Percentiles rank a stretch among this genome's conserved stretches.
Conservation (phyloP, 2,797 vertebrate species). For the Mus minutoides region DNA sequence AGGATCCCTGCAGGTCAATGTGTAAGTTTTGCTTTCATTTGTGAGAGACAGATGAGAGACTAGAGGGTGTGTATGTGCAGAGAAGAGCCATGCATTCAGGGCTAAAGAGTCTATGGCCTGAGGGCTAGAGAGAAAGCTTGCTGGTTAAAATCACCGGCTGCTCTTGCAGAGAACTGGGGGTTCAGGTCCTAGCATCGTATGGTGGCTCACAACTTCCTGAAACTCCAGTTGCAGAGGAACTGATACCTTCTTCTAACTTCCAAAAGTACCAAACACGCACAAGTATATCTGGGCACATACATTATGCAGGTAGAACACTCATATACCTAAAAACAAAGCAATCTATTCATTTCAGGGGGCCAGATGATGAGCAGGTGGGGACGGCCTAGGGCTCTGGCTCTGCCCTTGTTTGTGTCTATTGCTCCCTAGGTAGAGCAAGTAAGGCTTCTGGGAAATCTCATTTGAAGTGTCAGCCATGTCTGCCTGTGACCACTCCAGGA, state of each 20-base stretch:
- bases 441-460: constrained; percentile 61
- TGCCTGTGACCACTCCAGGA: neutral
- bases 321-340: neutral
- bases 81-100: neutral
- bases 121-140: neutral
- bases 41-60: neutral
- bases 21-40: neutral
- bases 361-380: neutral
- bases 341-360: neutral
- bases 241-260: neutral
- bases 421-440: neutral
- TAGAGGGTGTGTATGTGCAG: neutral
- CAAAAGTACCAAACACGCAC: neutral
- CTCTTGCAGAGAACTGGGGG: neutral
- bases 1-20: neutral
- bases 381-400: neutral
- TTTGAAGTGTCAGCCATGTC: neutral
- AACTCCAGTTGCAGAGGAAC: neutral
- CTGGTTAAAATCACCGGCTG: neutral
- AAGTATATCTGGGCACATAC: neutral
- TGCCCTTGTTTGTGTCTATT: neutral
- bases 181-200: neutral
- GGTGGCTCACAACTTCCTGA: neutral
- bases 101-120: neutral
- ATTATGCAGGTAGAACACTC: neutral